Evolutionary conservation across 2,888 invertebrate genomes (phyloP).

Genomic region (Philopedon plagiatum): DNA sequence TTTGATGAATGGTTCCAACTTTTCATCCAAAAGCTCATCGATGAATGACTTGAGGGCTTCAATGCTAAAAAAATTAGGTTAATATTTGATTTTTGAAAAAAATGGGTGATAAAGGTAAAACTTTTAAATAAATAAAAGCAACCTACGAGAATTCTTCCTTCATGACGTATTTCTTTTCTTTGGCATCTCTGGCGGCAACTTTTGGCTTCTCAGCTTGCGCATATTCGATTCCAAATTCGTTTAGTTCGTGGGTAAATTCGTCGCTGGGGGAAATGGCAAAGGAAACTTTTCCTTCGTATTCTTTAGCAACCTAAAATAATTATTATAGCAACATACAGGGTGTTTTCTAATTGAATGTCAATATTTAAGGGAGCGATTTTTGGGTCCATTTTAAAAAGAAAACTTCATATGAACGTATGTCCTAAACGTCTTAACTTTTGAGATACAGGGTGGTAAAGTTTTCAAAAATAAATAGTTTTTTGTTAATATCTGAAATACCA

Average conservation of each 20-base stretch:
- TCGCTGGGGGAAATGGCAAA: conserved; percentile 95
- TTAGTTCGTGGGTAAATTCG: conserved; percentile 94
- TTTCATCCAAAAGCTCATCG: conserved; percentile 84
- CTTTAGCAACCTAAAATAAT: conserved; percentile 74
- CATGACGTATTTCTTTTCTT: conserved; percentile 92
- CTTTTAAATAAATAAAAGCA: not conserved
- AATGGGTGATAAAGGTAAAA: conserved; percentile 10
- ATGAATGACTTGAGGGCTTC: conserved; percentile 90
- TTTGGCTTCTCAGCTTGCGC: conserved; percentile 91
- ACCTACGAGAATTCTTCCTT: conserved; percentile 89
- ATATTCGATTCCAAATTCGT: conserved; percentile 93
- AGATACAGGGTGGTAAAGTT: no score
- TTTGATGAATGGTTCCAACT: conserved; percentile 93
- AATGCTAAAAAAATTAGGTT: conserved; percentile 71
- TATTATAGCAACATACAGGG: not conserved
- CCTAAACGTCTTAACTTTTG: no score
- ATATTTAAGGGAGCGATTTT: no score
- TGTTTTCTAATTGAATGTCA: no score
- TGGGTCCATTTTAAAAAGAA: no score
- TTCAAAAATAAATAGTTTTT: no score
- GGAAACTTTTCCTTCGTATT: conserved; percentile 72
- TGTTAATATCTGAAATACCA: no score
- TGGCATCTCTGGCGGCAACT: conserved; percentile 85
- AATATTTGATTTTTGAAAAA: not conserved
- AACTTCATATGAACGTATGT: no score